These are phyloP conservation scores for Adoxophyes honmai DNA, from an alignment of 1,140 invertebrate genomes.

Conservation along the genomic window DNA sequence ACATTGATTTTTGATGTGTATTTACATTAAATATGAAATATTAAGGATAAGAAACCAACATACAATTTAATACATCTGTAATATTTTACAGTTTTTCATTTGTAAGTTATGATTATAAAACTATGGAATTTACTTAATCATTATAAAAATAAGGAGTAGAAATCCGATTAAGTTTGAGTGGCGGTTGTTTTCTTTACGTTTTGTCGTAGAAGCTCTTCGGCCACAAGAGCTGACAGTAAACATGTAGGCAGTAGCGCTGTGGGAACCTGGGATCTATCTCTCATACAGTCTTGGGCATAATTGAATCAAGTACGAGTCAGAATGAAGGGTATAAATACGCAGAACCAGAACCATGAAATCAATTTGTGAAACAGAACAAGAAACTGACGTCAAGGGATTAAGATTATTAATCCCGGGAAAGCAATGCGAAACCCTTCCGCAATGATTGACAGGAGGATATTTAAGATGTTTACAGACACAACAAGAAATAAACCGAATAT, in stretches of 20 bases:
- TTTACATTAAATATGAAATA: too few relatives aligned
- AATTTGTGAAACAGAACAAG: slow-evolving; percentile 32
- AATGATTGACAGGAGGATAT: slow-evolving; percentile 48
- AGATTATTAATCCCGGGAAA: background rate
- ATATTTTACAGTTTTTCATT: too few relatives aligned
- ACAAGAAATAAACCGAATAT: slow-evolving; percentile 55
- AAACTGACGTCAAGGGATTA: background rate
- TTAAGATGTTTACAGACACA: slow-evolving; percentile 64
- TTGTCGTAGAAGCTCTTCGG: background rate
- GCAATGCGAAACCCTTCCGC: slow-evolving; percentile 40
- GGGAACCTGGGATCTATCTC: background rate
- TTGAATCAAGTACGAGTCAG: slow-evolving; percentile 6
- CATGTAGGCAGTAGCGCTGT: slow-evolving; percentile 4
- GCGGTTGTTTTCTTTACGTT: too few relatives aligned
- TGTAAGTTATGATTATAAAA: too few relatives aligned
- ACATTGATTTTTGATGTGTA: too few relatives aligned
- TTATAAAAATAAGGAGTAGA: too few relatives aligned
- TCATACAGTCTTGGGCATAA: slow-evolving; percentile 19
- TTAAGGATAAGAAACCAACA: too few relatives aligned
- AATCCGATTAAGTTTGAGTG: too few relatives aligned
- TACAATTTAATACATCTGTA: too few relatives aligned
- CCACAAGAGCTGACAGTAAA: background rate
- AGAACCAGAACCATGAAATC: slow-evolving; percentile 21
- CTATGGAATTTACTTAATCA: too few relatives aligned
- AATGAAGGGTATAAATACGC: slow-evolving; percentile 27